Percentiles rank a stretch among this genome's conserved stretches.
phyloP scores from a whole-genome alignment of 2,797 vertebrate species.

The Syndactyla subalaris region DNA sequence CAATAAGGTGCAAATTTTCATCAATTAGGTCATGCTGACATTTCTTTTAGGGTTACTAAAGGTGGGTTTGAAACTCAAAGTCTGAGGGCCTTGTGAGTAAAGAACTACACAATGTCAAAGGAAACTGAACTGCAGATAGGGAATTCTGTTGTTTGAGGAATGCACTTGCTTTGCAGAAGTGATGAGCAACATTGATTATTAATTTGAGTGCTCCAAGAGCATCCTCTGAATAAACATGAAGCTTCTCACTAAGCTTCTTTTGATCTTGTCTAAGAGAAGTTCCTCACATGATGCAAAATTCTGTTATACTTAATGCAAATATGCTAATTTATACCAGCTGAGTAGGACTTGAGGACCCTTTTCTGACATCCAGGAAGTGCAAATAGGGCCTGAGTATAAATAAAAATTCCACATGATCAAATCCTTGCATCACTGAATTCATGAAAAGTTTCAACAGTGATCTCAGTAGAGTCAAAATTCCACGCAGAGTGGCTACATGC shows the following conservation, averaged over 20 bases:
- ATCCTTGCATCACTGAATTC: neutral
- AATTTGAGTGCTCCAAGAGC: neutral
- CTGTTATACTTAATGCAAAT: neutral
- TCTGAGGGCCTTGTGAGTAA: neutral
- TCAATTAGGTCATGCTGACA: neutral
- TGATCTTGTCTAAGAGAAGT: neutral
- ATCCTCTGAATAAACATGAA: neutral
- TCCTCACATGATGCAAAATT: neutral
- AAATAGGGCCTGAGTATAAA: neutral
- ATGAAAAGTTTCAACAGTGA: neutral
- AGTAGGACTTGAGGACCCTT: neutral
- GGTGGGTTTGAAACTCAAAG: neutral
- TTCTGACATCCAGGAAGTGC: neutral
- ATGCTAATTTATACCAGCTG: neutral
- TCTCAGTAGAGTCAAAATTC: neutral
- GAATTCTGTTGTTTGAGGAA: neutral
- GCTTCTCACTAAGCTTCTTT: neutral
- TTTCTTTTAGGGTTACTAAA: neutral
- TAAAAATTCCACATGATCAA: neutral
- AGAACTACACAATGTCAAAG: neutral
- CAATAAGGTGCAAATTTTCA: neutral
- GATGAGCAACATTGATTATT: neutral
- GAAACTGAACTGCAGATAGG: neutral
- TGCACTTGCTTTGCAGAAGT: neutral
- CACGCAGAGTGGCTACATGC: accelerated